Evolutionary conservation across 1,140 invertebrate genomes (phyloP).

Genomic region (Thaumatotibia leucotreta): DNA sequence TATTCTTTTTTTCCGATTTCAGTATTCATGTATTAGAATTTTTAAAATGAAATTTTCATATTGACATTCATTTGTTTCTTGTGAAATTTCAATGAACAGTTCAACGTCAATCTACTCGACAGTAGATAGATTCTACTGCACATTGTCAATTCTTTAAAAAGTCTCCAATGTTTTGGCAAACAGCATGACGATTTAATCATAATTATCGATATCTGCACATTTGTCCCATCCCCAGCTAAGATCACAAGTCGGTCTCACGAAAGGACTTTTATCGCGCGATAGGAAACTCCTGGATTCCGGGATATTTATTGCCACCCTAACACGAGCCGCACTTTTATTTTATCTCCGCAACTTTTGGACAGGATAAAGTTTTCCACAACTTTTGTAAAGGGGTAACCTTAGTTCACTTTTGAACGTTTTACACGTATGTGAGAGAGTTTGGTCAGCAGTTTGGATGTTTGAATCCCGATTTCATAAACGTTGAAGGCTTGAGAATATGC

Average conservation of each 20-base stretch:
- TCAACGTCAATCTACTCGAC: no score
- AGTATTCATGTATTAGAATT: no score
- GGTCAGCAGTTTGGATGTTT: background rate
- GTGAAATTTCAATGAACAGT: no score
- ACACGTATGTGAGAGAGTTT: conserved; percentile 7
- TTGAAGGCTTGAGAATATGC: background rate
- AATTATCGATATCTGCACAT: background rate
- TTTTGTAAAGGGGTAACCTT: background rate
- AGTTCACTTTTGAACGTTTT: background rate
- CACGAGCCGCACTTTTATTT: conserved; percentile 4
- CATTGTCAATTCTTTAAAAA: no score
- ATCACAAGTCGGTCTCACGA: conserved; percentile 8
- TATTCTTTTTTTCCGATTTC: no score
- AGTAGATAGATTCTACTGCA: no score
- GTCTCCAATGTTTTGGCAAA: no score
- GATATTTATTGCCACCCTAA: conserved; percentile 12
- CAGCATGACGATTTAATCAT: no score
- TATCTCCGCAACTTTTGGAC: background rate
- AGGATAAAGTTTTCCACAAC: background rate
- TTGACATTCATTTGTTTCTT: no score
- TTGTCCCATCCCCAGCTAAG: background rate
- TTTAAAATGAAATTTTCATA: no score
- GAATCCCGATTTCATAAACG: background rate
- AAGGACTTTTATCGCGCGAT: conserved; percentile 10
- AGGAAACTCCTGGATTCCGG: conserved; percentile 6